A percentile compares a stretch with the other conserved stretches of the same genome.
These are phyloP conservation scores for Sturmia bella DNA, from an alignment of 2,888 invertebrate genomes.

Conservation along the genomic window DNA sequence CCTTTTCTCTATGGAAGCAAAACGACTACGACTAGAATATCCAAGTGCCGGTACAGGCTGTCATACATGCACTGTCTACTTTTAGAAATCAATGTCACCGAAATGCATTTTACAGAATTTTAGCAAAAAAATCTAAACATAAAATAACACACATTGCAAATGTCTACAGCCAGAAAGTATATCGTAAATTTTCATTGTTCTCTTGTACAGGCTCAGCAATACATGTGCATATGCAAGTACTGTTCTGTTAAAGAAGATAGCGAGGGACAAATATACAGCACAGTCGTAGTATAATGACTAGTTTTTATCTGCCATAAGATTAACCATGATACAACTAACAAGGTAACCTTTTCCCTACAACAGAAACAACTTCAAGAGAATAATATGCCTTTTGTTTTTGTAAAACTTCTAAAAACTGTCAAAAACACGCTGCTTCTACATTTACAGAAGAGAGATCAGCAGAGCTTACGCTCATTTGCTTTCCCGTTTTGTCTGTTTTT, in stretches of 20 bases:
- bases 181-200: slow-evolving; percentile 70
- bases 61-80: slow-evolving; percentile 56
- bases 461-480: no score
- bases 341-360: no score
- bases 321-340: no score
- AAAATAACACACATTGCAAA: slow-evolving; percentile 59
- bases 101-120: slow-evolving; percentile 68
- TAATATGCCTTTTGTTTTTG: no score
- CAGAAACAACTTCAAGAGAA: no score
- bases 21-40: no score
- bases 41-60: neutral
- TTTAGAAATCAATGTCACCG: slow-evolving; percentile 73
- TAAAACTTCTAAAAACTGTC: no score
- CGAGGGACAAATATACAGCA: slow-evolving; percentile 15
- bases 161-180: slow-evolving; percentile 57
- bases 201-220: slow-evolving; percentile 56
- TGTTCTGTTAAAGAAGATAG: neutral
- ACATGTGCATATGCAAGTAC: neutral
- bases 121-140: slow-evolving; percentile 13
- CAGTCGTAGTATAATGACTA: neutral
- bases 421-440: no score
- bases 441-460: no score
- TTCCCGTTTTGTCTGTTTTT: no score
- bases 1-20: no score
- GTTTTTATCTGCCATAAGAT: no score